Percentiles rank a stretch among this genome's conserved stretches.
phyloP scores from a whole-genome alignment of 2,113 vertebrate species.

The Euleptes europaea region DNA sequence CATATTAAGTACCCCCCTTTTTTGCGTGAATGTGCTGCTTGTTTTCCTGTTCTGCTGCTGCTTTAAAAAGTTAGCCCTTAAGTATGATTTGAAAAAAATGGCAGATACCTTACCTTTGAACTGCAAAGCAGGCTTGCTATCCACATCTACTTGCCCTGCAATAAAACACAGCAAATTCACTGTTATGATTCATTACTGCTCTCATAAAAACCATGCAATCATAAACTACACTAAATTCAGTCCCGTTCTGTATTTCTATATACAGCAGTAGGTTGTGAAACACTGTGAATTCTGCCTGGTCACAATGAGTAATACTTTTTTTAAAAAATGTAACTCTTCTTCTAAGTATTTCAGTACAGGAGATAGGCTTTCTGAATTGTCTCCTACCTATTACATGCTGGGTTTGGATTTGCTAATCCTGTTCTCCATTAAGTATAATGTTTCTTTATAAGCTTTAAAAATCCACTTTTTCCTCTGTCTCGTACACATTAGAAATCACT shows the following conservation, averaged over 20 bases:
- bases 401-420: too few relatives aligned
- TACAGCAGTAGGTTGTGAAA: neutral
- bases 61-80: neutral
- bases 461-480: too few relatives aligned
- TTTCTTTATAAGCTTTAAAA: too few relatives aligned
- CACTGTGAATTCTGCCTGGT: neutral
- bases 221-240: neutral
- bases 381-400: too few relatives aligned
- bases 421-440: too few relatives aligned
- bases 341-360: too few relatives aligned
- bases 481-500: too few relatives aligned
- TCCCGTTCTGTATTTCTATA: neutral
- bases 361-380: too few relatives aligned
- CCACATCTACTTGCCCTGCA: constrained; percentile 52
- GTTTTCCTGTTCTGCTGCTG: neutral
- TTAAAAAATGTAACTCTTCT: too few relatives aligned
- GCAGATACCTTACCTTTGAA: constrained; percentile 47
- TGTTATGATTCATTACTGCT: accelerated
- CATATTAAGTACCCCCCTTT: too few relatives aligned
- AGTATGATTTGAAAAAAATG: neutral
- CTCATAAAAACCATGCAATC: neutral
- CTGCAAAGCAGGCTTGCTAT: constrained; percentile 40
- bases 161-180: neutral
- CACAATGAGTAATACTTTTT: neutral
- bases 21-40: neutral